Base-by-base conservation (phyloP, 2,113 vertebrate genomes). In the Sander vitreus region DNA sequence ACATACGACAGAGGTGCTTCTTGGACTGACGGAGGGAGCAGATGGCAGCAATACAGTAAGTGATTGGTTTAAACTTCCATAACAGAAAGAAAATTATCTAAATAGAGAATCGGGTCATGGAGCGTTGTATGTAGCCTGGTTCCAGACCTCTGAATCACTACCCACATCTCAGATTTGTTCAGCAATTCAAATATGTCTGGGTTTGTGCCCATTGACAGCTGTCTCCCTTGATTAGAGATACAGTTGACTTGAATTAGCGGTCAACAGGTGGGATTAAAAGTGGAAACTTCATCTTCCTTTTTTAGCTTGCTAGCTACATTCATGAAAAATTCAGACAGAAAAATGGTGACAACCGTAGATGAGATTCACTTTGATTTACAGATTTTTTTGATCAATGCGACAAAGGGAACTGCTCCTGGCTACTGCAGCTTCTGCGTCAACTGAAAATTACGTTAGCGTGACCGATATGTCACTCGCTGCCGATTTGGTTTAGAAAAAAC, bases 1-100 rank as follows among this genome's bases (percentile, higher is more conserved):
- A 66, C 95, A 95, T 70, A 79, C 93, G 0, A 76, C 94, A 7
- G 90, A 95, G n/a, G 94, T 95, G 84, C 88, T 96, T 21, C 92
- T 96, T 18, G 90, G 92, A 36, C 89, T 96, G 79, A 71, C 90
- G 0, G 93, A 90, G 55, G 86, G 78, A 21, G 45, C 71, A 54
- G 92, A 94, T 15, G 88, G 82, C 53, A 89, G 62, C 58, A 92
- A 58, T 58, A 18, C 82, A 63, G 93, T 95, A 73, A 93, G 93
- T 86, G 27, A 73, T 18, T 0, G 19, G 25, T 43, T 51, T 3
- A 45, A 71, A 72, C 39, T 43, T 43, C 8, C 10, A 10, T 43
- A 43, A 11, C 39, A 43, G 39, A 39, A 10, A 39, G 39, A 39
- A 39, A 43, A 43, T 43, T 43, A 43, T 43, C 39, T 43, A 43